phyloP scores from a whole-genome alignment of 2,113 vertebrate species.

The Seriola quinqueradiata region DNA sequence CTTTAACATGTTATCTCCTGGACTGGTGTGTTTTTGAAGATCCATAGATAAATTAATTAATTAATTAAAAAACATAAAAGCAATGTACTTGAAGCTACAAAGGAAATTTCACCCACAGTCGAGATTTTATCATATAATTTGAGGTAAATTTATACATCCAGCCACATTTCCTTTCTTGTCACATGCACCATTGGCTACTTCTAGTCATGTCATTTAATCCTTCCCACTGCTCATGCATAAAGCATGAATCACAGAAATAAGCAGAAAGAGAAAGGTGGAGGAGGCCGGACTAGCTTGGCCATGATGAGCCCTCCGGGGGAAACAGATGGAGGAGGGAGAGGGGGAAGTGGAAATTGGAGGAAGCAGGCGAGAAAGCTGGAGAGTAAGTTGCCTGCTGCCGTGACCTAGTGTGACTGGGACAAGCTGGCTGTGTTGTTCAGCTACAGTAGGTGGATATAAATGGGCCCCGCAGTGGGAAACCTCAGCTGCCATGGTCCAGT shows the following conservation, averaged over 20 bases:
- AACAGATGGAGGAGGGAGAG: neutral
- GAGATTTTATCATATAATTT: neutral
- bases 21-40: neutral
- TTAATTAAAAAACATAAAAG: neutral
- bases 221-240: neutral
- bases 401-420: conserved; percentile 5
- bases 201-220: neutral
- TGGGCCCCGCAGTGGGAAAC: neutral
- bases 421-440: neutral
- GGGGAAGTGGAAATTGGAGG: conserved; percentile 33
- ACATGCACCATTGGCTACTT: neutral
- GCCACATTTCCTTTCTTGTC: neutral
- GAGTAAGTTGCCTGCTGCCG: conserved; percentile 4
- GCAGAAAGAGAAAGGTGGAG: neutral
- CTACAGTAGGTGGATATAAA: neutral
- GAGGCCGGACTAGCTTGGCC: conserved; percentile 18
- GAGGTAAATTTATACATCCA: neutral
- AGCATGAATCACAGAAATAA: conserved; percentile 18
- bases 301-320: conserved; percentile 22
- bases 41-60: neutral
- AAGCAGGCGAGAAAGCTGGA: conserved; percentile 20
- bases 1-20: too few relatives aligned
- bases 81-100: neutral
- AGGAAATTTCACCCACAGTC: neutral
- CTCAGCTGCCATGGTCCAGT: neutral